Evolutionary conservation across 1,140 invertebrate genomes (phyloP).

Genomic region (Lepidostoma basale): DNA sequence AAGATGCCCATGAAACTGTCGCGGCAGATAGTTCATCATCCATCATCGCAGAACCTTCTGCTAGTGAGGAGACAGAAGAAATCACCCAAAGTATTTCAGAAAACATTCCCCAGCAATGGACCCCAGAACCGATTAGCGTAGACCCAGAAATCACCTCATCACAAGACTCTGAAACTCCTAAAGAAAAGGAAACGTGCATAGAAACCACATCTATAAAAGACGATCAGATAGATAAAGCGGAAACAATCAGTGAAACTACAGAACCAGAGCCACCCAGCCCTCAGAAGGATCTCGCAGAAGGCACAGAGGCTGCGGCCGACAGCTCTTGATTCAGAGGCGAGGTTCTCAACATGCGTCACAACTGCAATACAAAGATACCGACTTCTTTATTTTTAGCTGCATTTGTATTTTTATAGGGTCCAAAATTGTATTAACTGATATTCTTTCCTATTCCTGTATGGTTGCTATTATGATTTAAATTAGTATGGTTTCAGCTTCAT

Average conservation of each 20-base stretch:
- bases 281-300: not conserved
- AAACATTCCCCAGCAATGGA: not conserved
- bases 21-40: not conserved
- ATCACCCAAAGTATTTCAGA: slow-evolving; percentile 6
- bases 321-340: not conserved
- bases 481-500: too few relatives aligned
- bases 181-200: not conserved
- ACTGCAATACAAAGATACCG: too few relatives aligned
- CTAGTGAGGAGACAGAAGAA: not conserved
- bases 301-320: not conserved
- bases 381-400: not conserved
- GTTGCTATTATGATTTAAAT: not conserved
- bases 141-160: not conserved
- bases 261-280: not conserved
- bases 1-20: not conserved
- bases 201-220: not conserved
- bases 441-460: not conserved
- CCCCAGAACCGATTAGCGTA: slow-evolving; percentile 1
- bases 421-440: too few relatives aligned
- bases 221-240: not conserved
- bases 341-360: too few relatives aligned
- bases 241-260: not conserved
- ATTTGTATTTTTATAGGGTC: slow-evolving; percentile 7
- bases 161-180: not conserved
- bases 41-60: not conserved